Evolutionary conservation across 2,797 vertebrate species (phyloP), one percentile per base, ranked within the genome.

Genomic region (Cossypha heuglini): DNA sequence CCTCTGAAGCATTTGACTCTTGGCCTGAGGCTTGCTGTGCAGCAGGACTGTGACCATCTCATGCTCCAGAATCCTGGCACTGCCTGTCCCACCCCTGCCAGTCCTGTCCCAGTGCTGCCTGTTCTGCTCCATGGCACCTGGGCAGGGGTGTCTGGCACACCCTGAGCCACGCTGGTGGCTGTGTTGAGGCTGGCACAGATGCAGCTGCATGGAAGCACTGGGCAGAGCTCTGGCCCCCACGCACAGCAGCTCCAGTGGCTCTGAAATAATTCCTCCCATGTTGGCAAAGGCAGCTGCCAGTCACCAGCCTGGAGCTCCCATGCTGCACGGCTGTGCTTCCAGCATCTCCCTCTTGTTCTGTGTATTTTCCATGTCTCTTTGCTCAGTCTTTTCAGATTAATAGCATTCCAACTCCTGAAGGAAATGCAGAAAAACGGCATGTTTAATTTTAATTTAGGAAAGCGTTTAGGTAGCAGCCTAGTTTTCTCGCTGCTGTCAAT

Each of bases 401-500:
- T 92, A 88, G 96, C 21, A 59, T 96, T 96, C 93, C 88, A 91
- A 59, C 94, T 96, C 96, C 85, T 88, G 90, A 94, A 97, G 96
- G 97, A 98, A 97, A 97, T 94, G 93, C 96, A 89, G 40, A 96
- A 97, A 97, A 93, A 73, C 86, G 82, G 96, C 97, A 88, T 94
- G 87, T 97, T 97, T 97, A 97, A 97, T 98, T 98, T 98, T 98
- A 97, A 98, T 98, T 98, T 98, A 97, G 94, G 96, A 96, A 97
- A 96, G 93, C 68, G 19, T 97, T 97, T 97, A 97, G 97, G 97
- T 97, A 97, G 95, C 96, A 95, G 97, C 95, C 96, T 97, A 72
- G 97, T 95, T 98, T 97, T 96, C 97, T 96, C 51, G 15, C 91
- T 96, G 97, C 97, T 98, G 98, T 98, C 98, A 98, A 97, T 98